A percentile compares a stretch with the other conserved stretches of the same genome.
Evolutionary conservation across 35 echinoderm and acorn worm genomes (phyloP).

Genomic region (Amphiura filiformis): DNA sequence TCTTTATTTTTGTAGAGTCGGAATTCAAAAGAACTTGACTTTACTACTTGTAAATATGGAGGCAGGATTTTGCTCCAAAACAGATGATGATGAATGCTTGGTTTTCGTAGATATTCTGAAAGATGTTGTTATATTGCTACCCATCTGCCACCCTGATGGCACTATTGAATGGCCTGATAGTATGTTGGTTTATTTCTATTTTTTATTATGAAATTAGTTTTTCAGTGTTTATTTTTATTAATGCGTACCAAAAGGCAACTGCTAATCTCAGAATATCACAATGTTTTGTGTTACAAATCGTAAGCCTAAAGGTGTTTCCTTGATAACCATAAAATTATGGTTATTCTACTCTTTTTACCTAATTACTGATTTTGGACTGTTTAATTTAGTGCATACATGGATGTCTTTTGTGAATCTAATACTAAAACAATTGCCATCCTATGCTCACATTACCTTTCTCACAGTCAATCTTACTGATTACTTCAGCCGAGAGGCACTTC

Average conservation of each 20-base stretch:
- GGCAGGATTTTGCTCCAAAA: slow-evolving; percentile 14
- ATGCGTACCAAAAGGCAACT: not conserved
- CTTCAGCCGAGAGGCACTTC: not conserved
- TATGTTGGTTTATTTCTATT: not conserved
- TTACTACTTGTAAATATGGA: slow-evolving; percentile 3
- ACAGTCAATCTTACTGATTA: slow-evolving; percentile 25
- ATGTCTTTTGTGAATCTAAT: too few relatives aligned
- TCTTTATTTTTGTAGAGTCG: not conserved
- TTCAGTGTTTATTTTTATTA: too few relatives aligned
- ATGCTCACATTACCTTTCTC: too few relatives aligned
- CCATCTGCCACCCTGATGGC: slow-evolving; percentile 17
- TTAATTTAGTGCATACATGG: too few relatives aligned
- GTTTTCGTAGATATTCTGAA: slow-evolving; percentile 18
- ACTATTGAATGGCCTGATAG: slow-evolving; percentile 27
- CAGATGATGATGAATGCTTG: slow-evolving; percentile 4
- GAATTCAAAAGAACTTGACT: slow-evolving; percentile 25
- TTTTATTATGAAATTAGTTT: not conserved
- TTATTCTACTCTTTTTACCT: too few relatives aligned
- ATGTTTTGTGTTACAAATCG: not conserved
- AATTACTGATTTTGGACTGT: too few relatives aligned
- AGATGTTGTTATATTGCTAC: slow-evolving; percentile 10
- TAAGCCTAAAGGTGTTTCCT: not conserved
- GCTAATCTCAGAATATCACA: not conserved
- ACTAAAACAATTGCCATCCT: too few relatives aligned
- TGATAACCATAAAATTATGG: not conserved